A percentile compares a stretch with the other conserved stretches of the same genome.
These are phyloP conservation scores for Saccostrea echinata DNA, from an alignment of 1,140 invertebrate genomes.

Conservation along the genomic window DNA sequence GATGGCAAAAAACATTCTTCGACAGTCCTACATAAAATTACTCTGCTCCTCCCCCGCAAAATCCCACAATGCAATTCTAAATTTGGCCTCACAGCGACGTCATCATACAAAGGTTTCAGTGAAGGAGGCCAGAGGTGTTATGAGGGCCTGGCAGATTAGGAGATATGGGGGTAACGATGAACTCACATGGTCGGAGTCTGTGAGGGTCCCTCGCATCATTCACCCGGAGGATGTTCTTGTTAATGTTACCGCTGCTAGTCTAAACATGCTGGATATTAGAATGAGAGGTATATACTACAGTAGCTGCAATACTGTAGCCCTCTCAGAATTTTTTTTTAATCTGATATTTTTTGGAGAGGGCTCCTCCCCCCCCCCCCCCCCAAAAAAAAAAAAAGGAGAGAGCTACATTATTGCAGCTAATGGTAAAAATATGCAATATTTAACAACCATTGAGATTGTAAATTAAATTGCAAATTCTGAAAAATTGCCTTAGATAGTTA, in stretches of 20 bases:
- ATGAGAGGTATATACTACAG: constrained; percentile 86
- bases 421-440: too few relatives aligned
- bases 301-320: too few relatives aligned
- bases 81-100: background rate
- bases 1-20: background rate
- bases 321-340: too few relatives aligned
- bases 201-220: constrained; percentile 84
- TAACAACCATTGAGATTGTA: too few relatives aligned
- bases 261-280: constrained; percentile 95
- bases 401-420: too few relatives aligned
- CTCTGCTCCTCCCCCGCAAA: background rate
- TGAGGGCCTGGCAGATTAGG: constrained; percentile 76
- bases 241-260: constrained; percentile 88
- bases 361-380: too few relatives aligned
- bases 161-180: constrained; percentile 74
- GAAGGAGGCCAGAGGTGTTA: constrained; percentile 24
- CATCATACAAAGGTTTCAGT: background rate
- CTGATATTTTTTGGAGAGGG: too few relatives aligned
- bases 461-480: too few relatives aligned
- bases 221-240: constrained; percentile 89
- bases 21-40: background rate
- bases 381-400: too few relatives aligned
- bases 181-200: constrained; percentile 63
- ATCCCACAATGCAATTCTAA: background rate
- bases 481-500: too few relatives aligned